Evolutionary conservation across 2,113 vertebrate species (phyloP).

Genomic region (Puma concolor): DNA sequence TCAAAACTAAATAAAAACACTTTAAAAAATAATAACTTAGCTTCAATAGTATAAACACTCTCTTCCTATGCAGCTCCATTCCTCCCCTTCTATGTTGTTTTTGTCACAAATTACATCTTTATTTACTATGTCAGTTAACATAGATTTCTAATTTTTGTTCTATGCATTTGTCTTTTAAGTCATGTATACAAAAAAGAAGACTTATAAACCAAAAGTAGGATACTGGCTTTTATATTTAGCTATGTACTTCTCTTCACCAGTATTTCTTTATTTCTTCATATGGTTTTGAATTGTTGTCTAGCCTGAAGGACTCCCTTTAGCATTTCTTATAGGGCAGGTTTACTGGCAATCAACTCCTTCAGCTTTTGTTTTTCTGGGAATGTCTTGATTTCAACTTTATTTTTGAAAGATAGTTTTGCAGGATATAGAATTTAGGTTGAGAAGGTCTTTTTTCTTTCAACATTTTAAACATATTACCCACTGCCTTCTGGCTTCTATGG

Average conservation of each 20-base stretch:
- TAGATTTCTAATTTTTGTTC: constrained; percentile 3
- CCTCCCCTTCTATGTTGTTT: neutral
- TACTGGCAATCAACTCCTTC: neutral
- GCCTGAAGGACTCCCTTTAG: neutral
- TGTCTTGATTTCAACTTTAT: neutral
- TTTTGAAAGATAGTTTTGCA: neutral
- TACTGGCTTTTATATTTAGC: neutral
- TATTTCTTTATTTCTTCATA: neutral
- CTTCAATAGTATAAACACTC: neutral
- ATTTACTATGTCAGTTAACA: neutral
- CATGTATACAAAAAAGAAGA: neutral
- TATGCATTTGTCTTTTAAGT: neutral
- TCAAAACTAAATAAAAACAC: no score
- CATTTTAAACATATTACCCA: neutral
- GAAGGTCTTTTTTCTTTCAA: neutral
- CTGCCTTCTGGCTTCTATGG: neutral
- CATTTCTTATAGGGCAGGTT: neutral
- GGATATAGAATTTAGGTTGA: neutral
- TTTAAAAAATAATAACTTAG: neutral
- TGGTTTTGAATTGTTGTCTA: constrained; percentile 4
- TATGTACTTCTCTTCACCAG: neutral
- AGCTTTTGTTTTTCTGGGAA: neutral
- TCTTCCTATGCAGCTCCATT: neutral
- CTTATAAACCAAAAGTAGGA: neutral
- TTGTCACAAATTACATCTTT: neutral